A percentile compares a stretch with the other conserved stretches of the same genome.
Conservation (phyloP, 2,888 invertebrate genomes). For the Girardia tigrina region DNA sequence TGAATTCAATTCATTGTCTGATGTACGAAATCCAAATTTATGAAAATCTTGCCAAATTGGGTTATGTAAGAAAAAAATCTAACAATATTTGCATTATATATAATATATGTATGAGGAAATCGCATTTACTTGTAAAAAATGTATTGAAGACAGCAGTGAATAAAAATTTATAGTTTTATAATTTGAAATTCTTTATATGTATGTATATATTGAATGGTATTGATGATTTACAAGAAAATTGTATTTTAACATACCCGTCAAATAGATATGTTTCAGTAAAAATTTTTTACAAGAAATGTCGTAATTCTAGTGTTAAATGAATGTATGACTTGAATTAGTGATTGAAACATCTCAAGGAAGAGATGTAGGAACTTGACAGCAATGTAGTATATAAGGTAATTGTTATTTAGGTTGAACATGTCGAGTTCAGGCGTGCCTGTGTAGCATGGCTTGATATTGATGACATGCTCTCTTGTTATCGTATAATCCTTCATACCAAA, state of each 20-base stretch:
- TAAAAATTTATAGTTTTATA: conserved; percentile 7
- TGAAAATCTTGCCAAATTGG: background rate
- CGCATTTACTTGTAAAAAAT: background rate
- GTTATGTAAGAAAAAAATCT: background rate
- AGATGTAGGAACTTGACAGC: no score
- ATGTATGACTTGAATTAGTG: no score
- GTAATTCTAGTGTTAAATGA: background rate
- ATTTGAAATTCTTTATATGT: no score
- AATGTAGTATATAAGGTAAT: no score
- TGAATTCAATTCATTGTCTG: no score
- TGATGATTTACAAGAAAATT: background rate
- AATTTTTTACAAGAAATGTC: background rate
- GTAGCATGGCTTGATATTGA: no score
- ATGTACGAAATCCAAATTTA: background rate
- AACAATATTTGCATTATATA: background rate
- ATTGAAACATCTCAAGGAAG: no score
- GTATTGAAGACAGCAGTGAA: background rate
- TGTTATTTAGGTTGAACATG: no score
- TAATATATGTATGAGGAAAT: background rate
- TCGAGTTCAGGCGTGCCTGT: no score
- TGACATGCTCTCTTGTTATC: no score
- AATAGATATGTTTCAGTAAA: background rate
- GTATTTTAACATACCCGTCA: conserved; percentile 1
- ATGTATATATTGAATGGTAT: no score
- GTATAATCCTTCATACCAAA: no score